Conservation (phyloP, 1,140 invertebrate genomes). For the Temnothorax nylanderi region DNA sequence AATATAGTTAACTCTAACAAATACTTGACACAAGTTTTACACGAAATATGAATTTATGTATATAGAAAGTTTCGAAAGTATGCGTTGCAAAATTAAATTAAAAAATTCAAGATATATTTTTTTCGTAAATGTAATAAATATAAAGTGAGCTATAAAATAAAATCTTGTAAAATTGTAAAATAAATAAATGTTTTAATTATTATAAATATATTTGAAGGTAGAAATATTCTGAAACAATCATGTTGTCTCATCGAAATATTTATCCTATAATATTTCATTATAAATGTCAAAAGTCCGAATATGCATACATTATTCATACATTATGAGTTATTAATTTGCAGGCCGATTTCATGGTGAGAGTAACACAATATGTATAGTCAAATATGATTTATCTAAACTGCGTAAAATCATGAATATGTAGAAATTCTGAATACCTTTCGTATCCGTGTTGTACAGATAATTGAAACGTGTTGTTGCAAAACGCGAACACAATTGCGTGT, state of each 20-base stretch:
- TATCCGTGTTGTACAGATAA: background rate
- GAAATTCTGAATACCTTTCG: background rate
- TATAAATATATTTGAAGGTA: too few relatives aligned
- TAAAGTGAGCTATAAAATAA: background rate
- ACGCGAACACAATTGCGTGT: slow-evolving; percentile 21
- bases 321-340: background rate
- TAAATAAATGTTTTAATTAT: background rate
- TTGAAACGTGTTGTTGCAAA: slow-evolving; percentile 41
- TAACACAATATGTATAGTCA: background rate
- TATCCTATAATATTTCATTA: background rate
- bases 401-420: background rate
- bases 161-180: background rate
- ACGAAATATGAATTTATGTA: background rate
- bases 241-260: background rate
- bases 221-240: background rate
- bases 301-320: background rate
- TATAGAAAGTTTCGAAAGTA: slow-evolving; percentile 27
- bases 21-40: background rate
- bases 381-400: background rate
- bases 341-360: background rate
- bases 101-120: background rate
- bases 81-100: background rate
- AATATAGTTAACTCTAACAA: background rate
- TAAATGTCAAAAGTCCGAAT: background rate
- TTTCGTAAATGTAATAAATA: background rate